Conservation (phyloP, 1,140 invertebrate genomes). For the Neodiprion fabricii region DNA sequence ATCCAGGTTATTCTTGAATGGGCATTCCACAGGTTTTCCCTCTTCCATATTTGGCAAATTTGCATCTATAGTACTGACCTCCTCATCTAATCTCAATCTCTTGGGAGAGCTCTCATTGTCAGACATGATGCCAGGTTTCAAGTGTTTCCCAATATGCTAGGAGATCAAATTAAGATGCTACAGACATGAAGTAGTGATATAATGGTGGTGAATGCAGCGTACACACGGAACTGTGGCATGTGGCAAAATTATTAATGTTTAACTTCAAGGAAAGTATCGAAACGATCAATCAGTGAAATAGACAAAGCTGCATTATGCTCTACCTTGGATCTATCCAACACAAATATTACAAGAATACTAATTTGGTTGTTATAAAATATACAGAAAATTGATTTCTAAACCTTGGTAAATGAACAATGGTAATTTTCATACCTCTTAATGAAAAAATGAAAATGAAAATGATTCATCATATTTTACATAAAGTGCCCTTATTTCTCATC, state of each 20-base stretch:
- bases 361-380: not conserved
- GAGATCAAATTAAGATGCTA: slow-evolving; percentile 2
- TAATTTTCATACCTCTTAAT: too few relatives aligned
- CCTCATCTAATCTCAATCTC: not conserved
- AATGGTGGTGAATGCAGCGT: not conserved
- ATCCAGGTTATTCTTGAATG: not conserved
- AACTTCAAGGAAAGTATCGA: not conserved
- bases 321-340: not conserved
- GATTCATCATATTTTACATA: too few relatives aligned
- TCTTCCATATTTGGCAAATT: not conserved
- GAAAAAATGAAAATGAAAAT: too few relatives aligned
- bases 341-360: not conserved
- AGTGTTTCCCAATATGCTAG: not conserved
- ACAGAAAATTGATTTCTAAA: too few relatives aligned
- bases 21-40: not conserved
- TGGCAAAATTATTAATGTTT: not conserved
- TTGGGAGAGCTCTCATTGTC: not conserved
- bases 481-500: too few relatives aligned
- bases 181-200: not conserved
- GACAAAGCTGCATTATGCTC: not conserved
- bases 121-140: not conserved
- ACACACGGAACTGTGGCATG: not conserved
- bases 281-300: not conserved
- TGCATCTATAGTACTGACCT: not conserved
- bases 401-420: too few relatives aligned